A percentile compares a stretch with the other conserved stretches of the same genome.
Conservation (phyloP, 2,888 invertebrate species). For the Neocrepidodera transversa region DNA sequence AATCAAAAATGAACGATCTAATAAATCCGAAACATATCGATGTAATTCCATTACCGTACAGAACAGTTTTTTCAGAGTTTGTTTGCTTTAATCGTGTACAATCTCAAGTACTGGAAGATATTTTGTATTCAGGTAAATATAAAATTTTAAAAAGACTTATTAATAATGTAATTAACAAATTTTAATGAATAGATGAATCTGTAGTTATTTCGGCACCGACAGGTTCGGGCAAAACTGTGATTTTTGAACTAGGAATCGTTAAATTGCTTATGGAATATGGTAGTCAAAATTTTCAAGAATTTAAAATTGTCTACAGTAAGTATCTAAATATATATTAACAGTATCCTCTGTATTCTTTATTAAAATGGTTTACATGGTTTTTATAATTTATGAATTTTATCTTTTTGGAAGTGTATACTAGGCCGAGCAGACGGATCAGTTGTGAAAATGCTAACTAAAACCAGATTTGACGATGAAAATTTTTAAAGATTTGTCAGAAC, state of each 20-base stretch:
- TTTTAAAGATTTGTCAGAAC: no score
- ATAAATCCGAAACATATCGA: conserved; percentile 33
- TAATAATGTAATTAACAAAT: background rate
- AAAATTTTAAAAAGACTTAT: background rate
- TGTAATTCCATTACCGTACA: conserved; percentile 50
- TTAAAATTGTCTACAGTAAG: conserved; percentile 79
- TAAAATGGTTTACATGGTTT: no score
- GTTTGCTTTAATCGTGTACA: conserved; percentile 74
- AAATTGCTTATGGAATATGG: conserved; percentile 67
- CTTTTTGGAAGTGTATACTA: no score
- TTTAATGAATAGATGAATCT: conserved; percentile 66
- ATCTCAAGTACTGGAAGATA: conserved; percentile 73
- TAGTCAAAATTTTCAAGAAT: conserved; percentile 54
- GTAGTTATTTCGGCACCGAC: conserved; percentile 82
- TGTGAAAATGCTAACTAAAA: no score
- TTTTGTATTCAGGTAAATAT: conserved; percentile 67
- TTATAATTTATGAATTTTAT: no score
- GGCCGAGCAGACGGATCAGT: no score
- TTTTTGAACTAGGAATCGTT: conserved; percentile 83
- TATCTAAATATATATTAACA: no score
- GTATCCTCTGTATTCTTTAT: no score
- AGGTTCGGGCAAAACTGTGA: conserved; percentile 82
- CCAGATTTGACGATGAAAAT: no score
- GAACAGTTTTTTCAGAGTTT: conserved; percentile 46
- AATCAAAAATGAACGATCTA: conserved; percentile 8